These are phyloP conservation scores for Enteromius afrohamiltoni DNA, from an alignment of 2,797 vertebrate species.

Conservation along the genomic window DNA sequence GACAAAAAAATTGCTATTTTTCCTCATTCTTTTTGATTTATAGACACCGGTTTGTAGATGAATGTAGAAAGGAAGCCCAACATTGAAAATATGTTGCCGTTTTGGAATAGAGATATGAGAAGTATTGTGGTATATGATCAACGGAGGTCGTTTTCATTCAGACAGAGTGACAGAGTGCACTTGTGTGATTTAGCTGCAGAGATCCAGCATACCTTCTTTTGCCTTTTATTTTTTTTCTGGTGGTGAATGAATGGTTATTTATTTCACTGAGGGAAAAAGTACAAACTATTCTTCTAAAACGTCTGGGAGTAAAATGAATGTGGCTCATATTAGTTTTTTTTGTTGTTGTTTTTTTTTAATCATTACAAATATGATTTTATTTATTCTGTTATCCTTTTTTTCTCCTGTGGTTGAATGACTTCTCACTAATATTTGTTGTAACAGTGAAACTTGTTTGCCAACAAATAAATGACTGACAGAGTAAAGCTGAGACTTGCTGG, in stretches of 20 bases:
- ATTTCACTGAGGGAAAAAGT: conserved; percentile 71
- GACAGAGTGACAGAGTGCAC: conserved; percentile 69
- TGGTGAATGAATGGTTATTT: conserved; percentile 88
- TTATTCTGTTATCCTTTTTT: conserved; percentile 88
- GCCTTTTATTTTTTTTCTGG: conserved; percentile 68
- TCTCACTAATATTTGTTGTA: conserved; percentile 98
- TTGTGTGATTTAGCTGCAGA: conserved; percentile 75
- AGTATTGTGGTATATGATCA: conserved; percentile 1
- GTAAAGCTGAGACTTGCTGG: conserved; percentile 68
- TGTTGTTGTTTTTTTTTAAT: no score
- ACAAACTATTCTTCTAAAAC: conserved; percentile 62
- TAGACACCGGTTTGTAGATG: conserved; percentile 9
- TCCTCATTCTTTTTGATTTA: conserved; percentile 17
- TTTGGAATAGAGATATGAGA: conserved; percentile 15
- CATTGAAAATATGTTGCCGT: conserved; percentile 9
- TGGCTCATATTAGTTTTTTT: conserved; percentile 80
- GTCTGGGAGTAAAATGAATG: conserved; percentile 75
- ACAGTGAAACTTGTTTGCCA: conserved; percentile 97
- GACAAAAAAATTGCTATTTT: conserved; percentile 11
- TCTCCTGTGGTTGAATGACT: conserved; percentile 86
- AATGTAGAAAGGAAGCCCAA: not conserved
- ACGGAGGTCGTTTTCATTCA: conserved; percentile 66
- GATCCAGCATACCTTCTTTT: conserved; percentile 69
- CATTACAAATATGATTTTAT: conserved; percentile 79
- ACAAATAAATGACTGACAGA: conserved; percentile 95